Conservation (phyloP, 30 jellyfish, hydroid and myxozoan species). For the Aurelia coerulea region DNA sequence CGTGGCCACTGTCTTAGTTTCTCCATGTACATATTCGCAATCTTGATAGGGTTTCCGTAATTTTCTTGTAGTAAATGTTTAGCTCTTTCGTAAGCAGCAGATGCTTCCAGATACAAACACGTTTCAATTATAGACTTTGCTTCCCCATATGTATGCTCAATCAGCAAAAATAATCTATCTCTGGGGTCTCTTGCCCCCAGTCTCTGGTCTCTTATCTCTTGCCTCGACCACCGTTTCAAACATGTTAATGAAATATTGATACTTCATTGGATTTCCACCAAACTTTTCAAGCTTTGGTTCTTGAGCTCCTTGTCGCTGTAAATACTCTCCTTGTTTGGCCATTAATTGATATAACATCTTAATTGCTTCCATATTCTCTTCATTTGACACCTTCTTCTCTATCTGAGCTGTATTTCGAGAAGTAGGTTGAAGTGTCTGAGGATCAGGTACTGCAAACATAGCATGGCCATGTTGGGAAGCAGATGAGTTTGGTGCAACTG, state of each 20-base stretch:
- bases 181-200: neutral
- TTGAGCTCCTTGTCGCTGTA: too few relatives aligned
- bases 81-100: constrained; percentile 44
- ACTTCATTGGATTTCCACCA: too few relatives aligned
- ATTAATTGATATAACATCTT: too few relatives aligned
- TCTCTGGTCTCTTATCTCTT: neutral
- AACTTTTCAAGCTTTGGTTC: too few relatives aligned
- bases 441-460: neutral
- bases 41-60: constrained; percentile 21
- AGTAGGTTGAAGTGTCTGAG: too few relatives aligned
- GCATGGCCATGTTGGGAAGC: constrained; percentile 6
- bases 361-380: too few relatives aligned
- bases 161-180: constrained; percentile 17
- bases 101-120: too few relatives aligned
- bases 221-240: constrained; percentile 4
- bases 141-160: constrained; percentile 30
- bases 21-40: neutral
- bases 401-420: too few relatives aligned
- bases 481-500: neutral
- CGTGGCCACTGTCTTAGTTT: neutral
- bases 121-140: constrained; percentile 1
- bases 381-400: too few relatives aligned
- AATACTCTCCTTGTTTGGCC: too few relatives aligned
- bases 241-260: too few relatives aligned
- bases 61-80: constrained; percentile 31